A percentile compares a stretch with the other conserved stretches of the same genome.
These are phyloP conservation scores for Steinernema scapterisci DNA, from an alignment of 2,888 invertebrate genomes.

Conservation along the genomic window DNA sequence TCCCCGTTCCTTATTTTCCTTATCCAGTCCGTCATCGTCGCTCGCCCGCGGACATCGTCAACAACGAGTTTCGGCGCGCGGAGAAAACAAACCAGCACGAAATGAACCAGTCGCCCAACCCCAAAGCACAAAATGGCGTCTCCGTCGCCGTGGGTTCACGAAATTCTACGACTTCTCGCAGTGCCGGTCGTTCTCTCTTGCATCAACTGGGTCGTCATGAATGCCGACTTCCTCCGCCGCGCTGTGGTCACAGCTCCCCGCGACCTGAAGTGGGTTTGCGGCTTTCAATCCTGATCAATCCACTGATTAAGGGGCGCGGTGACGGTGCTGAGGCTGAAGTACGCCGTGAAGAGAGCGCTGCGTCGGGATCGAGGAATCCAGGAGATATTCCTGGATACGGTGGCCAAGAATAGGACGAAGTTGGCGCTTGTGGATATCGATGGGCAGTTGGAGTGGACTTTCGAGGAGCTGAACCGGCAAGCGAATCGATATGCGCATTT, in stretches of 20 bases:
- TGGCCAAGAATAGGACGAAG: conserved; percentile 34
- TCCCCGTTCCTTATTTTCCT: not conserved
- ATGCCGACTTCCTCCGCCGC: conserved; percentile 23
- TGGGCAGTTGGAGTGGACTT: conserved; percentile 34
- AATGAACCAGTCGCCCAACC: not conserved
- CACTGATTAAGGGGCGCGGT: not conserved
- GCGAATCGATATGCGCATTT: conserved; percentile 37
- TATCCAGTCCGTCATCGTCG: not conserved
- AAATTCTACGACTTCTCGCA: conserved; percentile 11
- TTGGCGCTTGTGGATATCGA: conserved; percentile 40
- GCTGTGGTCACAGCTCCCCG: not conserved
- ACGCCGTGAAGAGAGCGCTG: conserved; percentile 20
- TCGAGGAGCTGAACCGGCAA: conserved; percentile 38
- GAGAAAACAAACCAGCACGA: conserved; percentile 20
- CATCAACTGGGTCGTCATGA: conserved; percentile 9
- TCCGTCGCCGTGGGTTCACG: not conserved
- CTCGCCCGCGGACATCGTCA: not conserved
- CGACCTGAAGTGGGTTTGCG: not conserved
- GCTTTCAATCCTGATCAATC: no score
- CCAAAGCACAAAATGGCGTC: conserved; percentile 7
- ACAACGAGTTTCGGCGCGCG: not conserved
- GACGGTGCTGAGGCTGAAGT: not conserved
- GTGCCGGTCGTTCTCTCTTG: not conserved
- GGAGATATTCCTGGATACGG: conserved; percentile 35
- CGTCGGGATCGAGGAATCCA: conserved; percentile 34